Evolutionary conservation across 2,888 invertebrate genomes (phyloP).

Genomic region (Callosobruchus maculatus): DNA sequence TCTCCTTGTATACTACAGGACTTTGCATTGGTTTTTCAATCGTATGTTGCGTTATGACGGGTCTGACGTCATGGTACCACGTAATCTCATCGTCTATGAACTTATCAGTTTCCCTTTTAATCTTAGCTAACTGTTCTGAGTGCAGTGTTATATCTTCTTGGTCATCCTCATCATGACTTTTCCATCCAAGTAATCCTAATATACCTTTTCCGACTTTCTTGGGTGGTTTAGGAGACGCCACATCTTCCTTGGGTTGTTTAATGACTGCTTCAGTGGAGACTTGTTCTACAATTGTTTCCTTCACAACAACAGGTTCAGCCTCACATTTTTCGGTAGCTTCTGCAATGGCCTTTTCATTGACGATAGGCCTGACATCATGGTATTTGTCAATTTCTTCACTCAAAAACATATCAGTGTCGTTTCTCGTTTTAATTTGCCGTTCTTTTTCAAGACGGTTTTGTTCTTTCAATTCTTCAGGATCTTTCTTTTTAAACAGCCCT

Average conservation of each 20-base stretch:
- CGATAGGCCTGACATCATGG: not conserved
- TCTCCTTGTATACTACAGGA: not conserved
- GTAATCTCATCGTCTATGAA: conserved; percentile 26
- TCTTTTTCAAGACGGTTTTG: not conserved
- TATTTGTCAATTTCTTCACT: not conserved
- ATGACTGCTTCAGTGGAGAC: too few relatives aligned
- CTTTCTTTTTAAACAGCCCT: not conserved
- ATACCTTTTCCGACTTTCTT: not conserved
- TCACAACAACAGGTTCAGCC: not conserved
- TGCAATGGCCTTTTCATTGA: not conserved
- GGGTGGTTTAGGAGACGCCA: not conserved
- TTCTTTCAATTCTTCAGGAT: not conserved
- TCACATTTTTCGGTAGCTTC: not conserved
- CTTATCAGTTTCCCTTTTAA: conserved; percentile 10
- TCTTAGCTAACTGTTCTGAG: too few relatives aligned
- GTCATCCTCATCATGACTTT: not conserved
- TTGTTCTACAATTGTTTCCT: not conserved
- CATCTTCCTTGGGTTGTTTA: not conserved
- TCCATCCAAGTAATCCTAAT: not conserved
- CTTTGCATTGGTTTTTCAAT: conserved; percentile 13
- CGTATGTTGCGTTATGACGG: conserved; percentile 6
- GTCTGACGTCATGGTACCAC: conserved; percentile 23
- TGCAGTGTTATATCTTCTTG: conserved; percentile 10
- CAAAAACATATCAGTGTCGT: not conserved
- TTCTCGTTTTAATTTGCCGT: not conserved